Evolutionary conservation across 2,888 invertebrate species (phyloP).

Genomic region (Asteroscopus sphinx): DNA sequence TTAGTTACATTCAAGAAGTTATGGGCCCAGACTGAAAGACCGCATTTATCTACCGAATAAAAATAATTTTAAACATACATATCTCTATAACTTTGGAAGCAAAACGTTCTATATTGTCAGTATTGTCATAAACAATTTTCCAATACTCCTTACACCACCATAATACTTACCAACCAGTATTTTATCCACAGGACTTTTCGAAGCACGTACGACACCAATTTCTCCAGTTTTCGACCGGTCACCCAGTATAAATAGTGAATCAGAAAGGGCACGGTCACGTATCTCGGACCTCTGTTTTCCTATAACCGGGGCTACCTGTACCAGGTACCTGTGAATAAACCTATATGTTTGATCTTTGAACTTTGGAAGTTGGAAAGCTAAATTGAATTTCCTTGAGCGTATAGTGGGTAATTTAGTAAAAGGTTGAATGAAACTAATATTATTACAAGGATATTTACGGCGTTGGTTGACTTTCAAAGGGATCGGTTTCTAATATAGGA

Average conservation of each 20-base stretch:
- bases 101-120: no score
- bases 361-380: constrained; percentile 27
- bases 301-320: constrained; percentile 18
- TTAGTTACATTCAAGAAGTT: no score
- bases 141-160: neutral
- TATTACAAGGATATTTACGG: neutral
- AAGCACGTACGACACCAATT: constrained; percentile 37
- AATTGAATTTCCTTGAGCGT: constrained; percentile 41
- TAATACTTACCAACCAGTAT: neutral
- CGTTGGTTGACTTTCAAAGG: no score
- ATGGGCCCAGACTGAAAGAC: no score
- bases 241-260: constrained; percentile 46
- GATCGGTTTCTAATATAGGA: no score
- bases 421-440: constrained; percentile 2
- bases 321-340: constrained; percentile 14
- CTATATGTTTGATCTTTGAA: constrained; percentile 31
- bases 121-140: neutral
- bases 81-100: no score
- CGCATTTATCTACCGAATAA: no score
- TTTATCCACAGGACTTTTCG: constrained; percentile 3
- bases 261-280: constrained; percentile 50
- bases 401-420: constrained; percentile 25
- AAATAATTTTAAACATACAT: no score
- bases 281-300: constrained; percentile 18
- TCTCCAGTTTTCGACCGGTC: constrained; percentile 22